A percentile compares a stretch with the other conserved stretches of the same genome.
Evolutionary conservation across 2,888 invertebrate genomes (phyloP).

Genomic region (Zonitis immaculata): DNA sequence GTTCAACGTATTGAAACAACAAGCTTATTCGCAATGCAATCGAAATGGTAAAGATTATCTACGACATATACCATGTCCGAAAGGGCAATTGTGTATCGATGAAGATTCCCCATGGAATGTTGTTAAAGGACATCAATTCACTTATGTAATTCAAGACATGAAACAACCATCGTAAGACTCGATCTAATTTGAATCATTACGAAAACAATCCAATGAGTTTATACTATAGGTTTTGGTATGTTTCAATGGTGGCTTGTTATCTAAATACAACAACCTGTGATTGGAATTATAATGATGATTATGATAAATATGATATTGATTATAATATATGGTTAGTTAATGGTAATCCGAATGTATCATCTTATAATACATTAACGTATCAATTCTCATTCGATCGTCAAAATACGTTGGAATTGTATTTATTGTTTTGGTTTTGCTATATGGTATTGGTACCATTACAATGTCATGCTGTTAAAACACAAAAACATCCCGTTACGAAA

Average conservation of each 20-base stretch:
- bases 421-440: conserved; percentile 82
- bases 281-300: conserved; percentile 73
- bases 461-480: conserved; percentile 82
- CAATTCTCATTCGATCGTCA: conserved; percentile 97
- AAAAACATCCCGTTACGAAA: conserved; percentile 87
- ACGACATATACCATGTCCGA: conserved; percentile 79
- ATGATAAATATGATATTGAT: conserved; percentile 50
- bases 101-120: conserved; percentile 84
- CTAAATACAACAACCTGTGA: conserved; percentile 72
- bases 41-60: conserved; percentile 73
- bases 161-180: conserved; percentile 75
- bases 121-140: conserved; percentile 85
- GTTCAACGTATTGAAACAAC: conserved; percentile 77
- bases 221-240: conserved; percentile 82
- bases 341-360: conserved; percentile 85
- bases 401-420: conserved; percentile 85
- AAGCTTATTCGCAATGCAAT: conserved; percentile 85
- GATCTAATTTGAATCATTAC: neutral
- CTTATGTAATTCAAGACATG: conserved; percentile 85
- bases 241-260: conserved; percentile 91
- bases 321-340: conserved; percentile 97
- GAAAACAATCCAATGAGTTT: no score
- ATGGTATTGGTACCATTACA: conserved; percentile 80
- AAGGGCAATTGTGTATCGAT: conserved; percentile 72
- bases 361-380: conserved; percentile 83